Base-by-base conservation (phyloP, 2,113 vertebrate genomes). In the Corynorhinus townsendii region DNA sequence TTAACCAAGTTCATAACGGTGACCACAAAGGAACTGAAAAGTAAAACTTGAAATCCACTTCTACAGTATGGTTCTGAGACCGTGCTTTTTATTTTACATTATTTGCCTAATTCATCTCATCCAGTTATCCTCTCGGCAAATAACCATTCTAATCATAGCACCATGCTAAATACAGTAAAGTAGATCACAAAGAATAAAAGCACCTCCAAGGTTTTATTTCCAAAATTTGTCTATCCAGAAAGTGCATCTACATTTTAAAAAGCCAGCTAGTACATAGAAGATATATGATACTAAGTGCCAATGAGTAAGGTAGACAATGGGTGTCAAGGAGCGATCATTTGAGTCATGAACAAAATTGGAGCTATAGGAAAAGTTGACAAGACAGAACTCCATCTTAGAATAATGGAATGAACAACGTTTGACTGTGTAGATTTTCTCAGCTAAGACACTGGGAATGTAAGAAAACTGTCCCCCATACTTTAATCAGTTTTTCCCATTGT, bases 61-160 rank as follows among this genome's bases (percentile, higher is more conserved):
- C 72, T 2, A 62, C 17, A 81, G 26, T 85, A 11, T 64, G 26
- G 26, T 93, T 80, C 54, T 81, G 35, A 86, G 17, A 76, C 33
- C 16, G 11, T 68, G 47, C n/a, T 93, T 86, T 94, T 89, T 69
- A 80, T 84, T 89, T 93, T 93, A 56, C 3, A 59, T 82, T 15
- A 52, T 93, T 90, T 87, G 40, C 75, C 71, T 89, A 59, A 87
- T 54, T 86, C 84, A 96, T 69, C 49, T 52, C 62, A 80, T 77
- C 64, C 4, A 49, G 49, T 93, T 52, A 68, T 90, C 26, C n/a
- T 17, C 33, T 88, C 49, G 26, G 79, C 66, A 82, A 89, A 95
- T 90, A 95, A 81, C 93, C 56, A 28, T 81, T 84, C 85, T 64
- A 80, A 54, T 75, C 66, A 91, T 43, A 96, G 40, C 72, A 90